phyloP scores from a whole-genome alignment of 2,888 invertebrate species.

The Podotricha telesiphe region DNA sequence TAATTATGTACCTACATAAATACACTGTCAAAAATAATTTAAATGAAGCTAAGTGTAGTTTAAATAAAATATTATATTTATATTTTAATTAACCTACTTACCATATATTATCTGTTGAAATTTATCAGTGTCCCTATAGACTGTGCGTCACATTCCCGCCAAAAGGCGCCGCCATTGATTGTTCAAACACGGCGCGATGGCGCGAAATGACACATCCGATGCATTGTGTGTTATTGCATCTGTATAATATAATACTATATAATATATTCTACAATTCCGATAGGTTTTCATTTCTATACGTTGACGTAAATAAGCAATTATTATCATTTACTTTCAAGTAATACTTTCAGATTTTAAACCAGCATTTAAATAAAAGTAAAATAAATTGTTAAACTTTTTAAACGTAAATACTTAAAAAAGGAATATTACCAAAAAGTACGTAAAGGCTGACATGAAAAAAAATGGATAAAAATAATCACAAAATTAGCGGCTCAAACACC shows the following conservation, averaged over 20 bases:
- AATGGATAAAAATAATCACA: constrained; percentile 8
- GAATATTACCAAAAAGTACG: not conserved
- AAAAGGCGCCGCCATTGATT: constrained; percentile 49
- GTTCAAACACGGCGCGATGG: constrained; percentile 41
- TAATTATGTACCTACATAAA: not conserved
- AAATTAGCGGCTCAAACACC: constrained; percentile 28
- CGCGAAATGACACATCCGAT: constrained; percentile 48
- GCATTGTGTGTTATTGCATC: constrained; percentile 22
- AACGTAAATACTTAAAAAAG: not conserved
- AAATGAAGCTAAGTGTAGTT: not conserved
- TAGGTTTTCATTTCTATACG: not conserved
- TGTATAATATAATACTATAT: constrained; percentile 1
- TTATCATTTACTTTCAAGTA: not conserved
- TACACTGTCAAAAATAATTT: not conserved
- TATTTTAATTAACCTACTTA: constrained; percentile 13
- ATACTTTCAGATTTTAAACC: not conserved
- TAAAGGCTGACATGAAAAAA: constrained; percentile 7
- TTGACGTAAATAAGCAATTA: not conserved
- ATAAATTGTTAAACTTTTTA: too few species aligned
- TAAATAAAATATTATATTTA: not conserved
- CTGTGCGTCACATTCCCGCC: constrained; percentile 44
- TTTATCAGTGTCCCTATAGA: constrained; percentile 35
- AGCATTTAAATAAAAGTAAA: not conserved
- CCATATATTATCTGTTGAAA: constrained; percentile 23
- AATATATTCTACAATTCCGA: not conserved